Base-by-base conservation (phyloP, 2,797 vertebrate genomes). In the Clarias fuscus region DNA sequence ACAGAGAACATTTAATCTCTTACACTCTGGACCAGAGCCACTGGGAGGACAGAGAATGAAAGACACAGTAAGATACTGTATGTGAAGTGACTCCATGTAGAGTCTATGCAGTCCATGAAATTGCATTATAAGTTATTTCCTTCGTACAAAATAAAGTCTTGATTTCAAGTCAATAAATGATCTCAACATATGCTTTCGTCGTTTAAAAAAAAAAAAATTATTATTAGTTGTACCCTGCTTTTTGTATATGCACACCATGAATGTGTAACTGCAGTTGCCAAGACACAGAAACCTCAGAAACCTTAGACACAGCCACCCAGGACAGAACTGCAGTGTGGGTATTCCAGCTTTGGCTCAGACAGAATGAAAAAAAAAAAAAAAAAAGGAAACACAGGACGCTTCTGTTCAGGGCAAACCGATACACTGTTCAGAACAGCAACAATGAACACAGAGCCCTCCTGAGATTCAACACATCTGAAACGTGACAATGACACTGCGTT, bases 371-470 rank as follows among this genome's bases (percentile, higher is more conserved):
- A 76, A 43, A 13, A 58, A 3, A 61, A 61, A 67, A 37, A 53
- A 68, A 76, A 43, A 13, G 67, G 6, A 61, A 61, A 67, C n/a
- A 81, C 30, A 75, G 40, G 48, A 75, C 2, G 27, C 40, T 71
- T 70, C 76, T 85, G 76, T 85, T 85, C 79, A 43, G 59, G 0
- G 61, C 85, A 86, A 86, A 86, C 68, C 68, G 40, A 86, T 82
- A 53, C 85, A 82, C 64, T 58, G 20, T 79, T 68, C 56, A 80
- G 53, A 80, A 68, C 24, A 6, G 40, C 40, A 33, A 37, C 80
- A 83, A 67, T 58, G 79, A 59, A 14, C 79, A 56, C 40, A 20
- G 24, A 1, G 13, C 70, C 62, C 79, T 53, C 62, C 79, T 64
- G 43, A 18, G 64, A 56, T 82, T 73, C 59, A 56, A 40, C 83